These are phyloP conservation scores for Thymelicus sylvestris DNA, from an alignment of 2,888 invertebrate species.

Conservation along the genomic window DNA sequence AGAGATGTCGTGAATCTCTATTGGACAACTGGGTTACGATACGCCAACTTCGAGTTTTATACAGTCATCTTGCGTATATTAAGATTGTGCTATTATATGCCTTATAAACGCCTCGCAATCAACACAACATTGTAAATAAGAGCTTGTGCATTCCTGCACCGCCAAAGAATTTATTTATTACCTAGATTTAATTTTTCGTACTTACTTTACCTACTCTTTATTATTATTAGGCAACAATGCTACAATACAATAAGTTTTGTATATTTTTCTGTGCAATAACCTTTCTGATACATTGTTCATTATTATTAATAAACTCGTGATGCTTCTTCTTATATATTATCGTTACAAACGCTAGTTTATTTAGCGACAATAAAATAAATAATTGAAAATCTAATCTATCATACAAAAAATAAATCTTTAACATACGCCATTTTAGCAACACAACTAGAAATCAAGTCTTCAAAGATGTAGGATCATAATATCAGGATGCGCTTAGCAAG, in stretches of 20 bases:
- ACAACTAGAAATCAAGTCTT: conserved; percentile 33
- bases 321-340: conserved; percentile 17
- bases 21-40: no score
- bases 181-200: conserved; percentile 43
- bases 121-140: conserved; percentile 66
- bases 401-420: conserved; percentile 11
- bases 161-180: conserved; percentile 54
- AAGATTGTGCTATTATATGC: background rate
- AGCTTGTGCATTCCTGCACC: conserved; percentile 68
- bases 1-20: no score
- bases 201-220: conserved; percentile 11
- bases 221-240: conserved; percentile 25
- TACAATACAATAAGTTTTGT: conserved; percentile 18
- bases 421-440: conserved; percentile 12
- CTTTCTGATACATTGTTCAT: background rate
- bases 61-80: background rate
- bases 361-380: conserved; percentile 13
- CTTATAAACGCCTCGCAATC: background rate
- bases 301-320: background rate
- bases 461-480: conserved; percentile 67
- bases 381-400: conserved; percentile 28
- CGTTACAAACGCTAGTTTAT: conserved; percentile 22
- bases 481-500: conserved; percentile 73
- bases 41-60: no score
- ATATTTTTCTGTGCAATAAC: conserved; percentile 7